These are phyloP conservation scores for Caenorhabditis macrosperma DNA, from an alignment of 2,888 invertebrate genomes.

Conservation along the genomic window DNA sequence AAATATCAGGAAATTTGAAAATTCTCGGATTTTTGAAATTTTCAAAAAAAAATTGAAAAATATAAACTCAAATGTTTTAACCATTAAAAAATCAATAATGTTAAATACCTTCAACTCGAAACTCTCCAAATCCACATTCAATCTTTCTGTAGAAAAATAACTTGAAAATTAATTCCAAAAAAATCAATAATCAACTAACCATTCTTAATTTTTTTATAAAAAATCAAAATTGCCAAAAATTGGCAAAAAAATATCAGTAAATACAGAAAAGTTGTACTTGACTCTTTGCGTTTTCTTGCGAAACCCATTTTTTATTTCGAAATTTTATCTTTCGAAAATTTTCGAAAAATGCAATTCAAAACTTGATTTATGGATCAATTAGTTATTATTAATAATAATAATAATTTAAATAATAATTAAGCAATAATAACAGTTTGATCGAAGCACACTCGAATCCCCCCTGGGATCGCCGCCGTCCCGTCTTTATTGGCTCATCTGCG, in stretches of 20 bases:
- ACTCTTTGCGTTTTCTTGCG: constrained; percentile 26
- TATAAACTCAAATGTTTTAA: too few relatives aligned
- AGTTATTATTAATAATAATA: too few relatives aligned
- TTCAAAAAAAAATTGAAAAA: too few relatives aligned
- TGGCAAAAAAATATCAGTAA: constrained; percentile 25
- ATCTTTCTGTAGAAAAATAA: not conserved
- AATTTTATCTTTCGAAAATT: not conserved
- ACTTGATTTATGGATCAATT: too few relatives aligned
- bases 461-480: too few relatives aligned
- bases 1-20: too few relatives aligned
- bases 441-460: too few relatives aligned
- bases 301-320: constrained; percentile 38
- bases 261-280: constrained; percentile 8
- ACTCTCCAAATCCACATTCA: constrained; percentile 15
- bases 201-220: constrained; percentile 14
- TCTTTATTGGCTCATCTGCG: constrained; percentile 19
- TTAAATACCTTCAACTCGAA: not conserved
- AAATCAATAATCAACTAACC: not conserved
- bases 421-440: too few relatives aligned
- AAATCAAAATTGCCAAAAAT: constrained; percentile 18
- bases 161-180: constrained; percentile 3
- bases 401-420: too few relatives aligned
- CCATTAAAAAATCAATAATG: too few relatives aligned
- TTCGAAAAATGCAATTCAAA: constrained; percentile 1
- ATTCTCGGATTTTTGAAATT: too few relatives aligned